Conservation (phyloP, 2,797 vertebrate species). For the Lophotriccus pileatus region DNA sequence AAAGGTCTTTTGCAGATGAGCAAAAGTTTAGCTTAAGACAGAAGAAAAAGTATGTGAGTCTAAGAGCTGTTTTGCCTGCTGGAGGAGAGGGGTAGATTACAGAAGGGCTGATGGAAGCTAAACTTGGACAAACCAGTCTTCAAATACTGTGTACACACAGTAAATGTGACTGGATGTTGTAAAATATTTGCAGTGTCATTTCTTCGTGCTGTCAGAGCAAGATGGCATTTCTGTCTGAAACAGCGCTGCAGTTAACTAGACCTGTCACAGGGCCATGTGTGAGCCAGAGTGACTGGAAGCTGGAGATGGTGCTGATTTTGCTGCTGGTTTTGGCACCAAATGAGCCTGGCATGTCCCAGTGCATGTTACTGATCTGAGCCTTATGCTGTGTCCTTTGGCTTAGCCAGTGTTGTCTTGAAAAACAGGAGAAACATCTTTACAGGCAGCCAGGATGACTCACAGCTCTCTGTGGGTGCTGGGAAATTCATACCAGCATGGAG, state of each 20-base stretch:
- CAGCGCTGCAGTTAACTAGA: background rate
- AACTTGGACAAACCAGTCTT: background rate
- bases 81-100: background rate
- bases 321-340: background rate
- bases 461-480: background rate
- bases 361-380: background rate
- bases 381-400: background rate
- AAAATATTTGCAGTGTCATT: background rate
- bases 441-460: background rate
- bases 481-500: background rate
- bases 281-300: background rate
- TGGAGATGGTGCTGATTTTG: background rate
- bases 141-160: background rate
- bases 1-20: background rate
- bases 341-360: rapidly evolving
- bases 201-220: background rate
- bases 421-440: background rate
- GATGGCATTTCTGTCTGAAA: background rate
- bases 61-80: background rate
- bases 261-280: rapidly evolving
- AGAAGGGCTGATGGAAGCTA: background rate
- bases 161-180: background rate
- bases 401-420: background rate
- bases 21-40: background rate
- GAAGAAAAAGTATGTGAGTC: background rate